Base-by-base conservation (phyloP, 2,888 invertebrate genomes). In the Strigamia transsilvanica region DNA sequence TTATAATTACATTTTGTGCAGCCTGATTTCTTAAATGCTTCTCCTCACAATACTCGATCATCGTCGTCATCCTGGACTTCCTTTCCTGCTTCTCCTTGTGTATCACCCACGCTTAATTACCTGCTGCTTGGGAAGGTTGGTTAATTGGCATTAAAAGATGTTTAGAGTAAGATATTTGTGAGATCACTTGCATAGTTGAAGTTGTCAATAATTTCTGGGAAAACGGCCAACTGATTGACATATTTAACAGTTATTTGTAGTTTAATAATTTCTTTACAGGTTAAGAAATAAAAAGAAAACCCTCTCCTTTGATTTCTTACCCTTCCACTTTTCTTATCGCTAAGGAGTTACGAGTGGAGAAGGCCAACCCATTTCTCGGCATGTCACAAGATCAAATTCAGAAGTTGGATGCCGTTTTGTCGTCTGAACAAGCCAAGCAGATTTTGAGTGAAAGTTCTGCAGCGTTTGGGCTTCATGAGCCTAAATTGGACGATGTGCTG, bases 361-460 rank as follows among this genome's bases (percentile, higher is more conserved):
- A 83, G 32, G 10, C 73, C 73, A 83, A 83, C 15, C 83, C 83
- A 23, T 83, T 83, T 83, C 66, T 83, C 32, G 82, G 79, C 34
- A 88, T 90, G 87, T 90, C 90, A 86, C 88, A 89, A 4, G 90
- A 90, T 84, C 89, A 90, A 83, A 85, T 90, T 83, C 89, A 90
- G 82, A 87, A 88, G 83, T 85, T 90, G 81, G 90, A 90, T 85
- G 90, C 89, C 56, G 90, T 90, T 21, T 85, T 90, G 15, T 89
- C 89, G 84, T 90, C 90, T 73, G 90, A 90, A 85, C 89, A 90
- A 84, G 90, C 90, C 0, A 89, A 89, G 84, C 89, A 90, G 85
- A 90, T 90, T 83, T 87, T 90, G 56, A 90, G 89, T 73, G 89
- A 89, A 46, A 79, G 82, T 46, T 83, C 83, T 21, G 80, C 46